These are phyloP conservation scores for Catalaphyllia jardinei DNA, from an alignment of 64 coral and sea anemone genomes.

Conservation along the genomic window DNA sequence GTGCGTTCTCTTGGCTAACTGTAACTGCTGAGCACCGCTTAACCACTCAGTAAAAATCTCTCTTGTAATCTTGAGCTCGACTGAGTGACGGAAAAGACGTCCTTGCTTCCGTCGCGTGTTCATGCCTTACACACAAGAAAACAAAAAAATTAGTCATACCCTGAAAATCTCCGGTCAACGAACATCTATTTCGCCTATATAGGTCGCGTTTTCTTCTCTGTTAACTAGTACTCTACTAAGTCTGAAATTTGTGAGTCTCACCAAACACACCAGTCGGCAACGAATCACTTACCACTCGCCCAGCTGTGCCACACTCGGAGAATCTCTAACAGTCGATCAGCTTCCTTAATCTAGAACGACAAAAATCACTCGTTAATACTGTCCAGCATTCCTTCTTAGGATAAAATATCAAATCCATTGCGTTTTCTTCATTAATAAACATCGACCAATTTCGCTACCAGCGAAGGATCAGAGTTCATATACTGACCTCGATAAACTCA, in stretches of 20 bases:
- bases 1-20: slow-evolving; percentile 40
- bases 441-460: not conserved
- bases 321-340: slow-evolving; percentile 46
- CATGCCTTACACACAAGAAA: slow-evolving; percentile 54
- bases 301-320: slow-evolving; percentile 68
- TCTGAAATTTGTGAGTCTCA: too few species aligned
- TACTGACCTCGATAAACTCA: slow-evolving; percentile 68
- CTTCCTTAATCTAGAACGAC: slow-evolving; percentile 57
- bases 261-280: not conserved
- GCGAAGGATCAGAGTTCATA: not conserved
- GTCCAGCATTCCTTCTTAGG: not conserved
- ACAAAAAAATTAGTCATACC: not conserved
- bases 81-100: slow-evolving; percentile 56
- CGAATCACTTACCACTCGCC: slow-evolving; percentile 61
- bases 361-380: not conserved
- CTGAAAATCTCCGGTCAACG: too few species aligned
- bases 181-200: too few species aligned
- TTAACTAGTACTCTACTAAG: too few species aligned
- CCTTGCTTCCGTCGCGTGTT: slow-evolving; percentile 53
- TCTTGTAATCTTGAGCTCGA: slow-evolving; percentile 59
- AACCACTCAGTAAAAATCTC: slow-evolving; percentile 76
- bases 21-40: slow-evolving; percentile 42
- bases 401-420: too few species aligned
- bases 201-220: too few species aligned
- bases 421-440: not conserved